Conservation (phyloP, 1,140 invertebrate species). For the Pemphigus obesinymphae region DNA sequence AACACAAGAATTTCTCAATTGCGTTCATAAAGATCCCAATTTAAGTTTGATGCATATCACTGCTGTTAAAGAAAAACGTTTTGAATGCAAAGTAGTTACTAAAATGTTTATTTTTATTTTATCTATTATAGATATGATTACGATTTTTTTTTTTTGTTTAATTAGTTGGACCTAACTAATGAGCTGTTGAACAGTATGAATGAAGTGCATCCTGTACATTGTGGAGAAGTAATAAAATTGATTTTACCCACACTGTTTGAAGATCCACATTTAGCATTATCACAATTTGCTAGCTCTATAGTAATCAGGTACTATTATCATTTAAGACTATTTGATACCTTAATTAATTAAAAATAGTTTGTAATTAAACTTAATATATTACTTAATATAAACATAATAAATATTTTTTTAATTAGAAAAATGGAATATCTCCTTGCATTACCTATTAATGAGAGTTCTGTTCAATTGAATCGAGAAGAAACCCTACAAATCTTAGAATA, state of each 20-base stretch:
- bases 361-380: background rate
- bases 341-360: background rate
- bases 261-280: slow-evolving; percentile 58
- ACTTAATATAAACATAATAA: background rate
- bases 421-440: slow-evolving; percentile 60
- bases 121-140: background rate
- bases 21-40: slow-evolving; percentile 15
- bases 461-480: slow-evolving; percentile 23
- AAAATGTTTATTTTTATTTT: slow-evolving; percentile 7
- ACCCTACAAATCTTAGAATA: slow-evolving; percentile 16
- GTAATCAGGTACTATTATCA: slow-evolving; percentile 48
- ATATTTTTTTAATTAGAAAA: slow-evolving; percentile 42
- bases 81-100: slow-evolving; percentile 1
- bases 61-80: slow-evolving; percentile 29
- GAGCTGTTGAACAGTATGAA: slow-evolving; percentile 28
- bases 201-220: slow-evolving; percentile 27
- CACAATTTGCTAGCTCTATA: slow-evolving; percentile 59
- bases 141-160: background rate
- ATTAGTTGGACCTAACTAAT: slow-evolving; percentile 18
- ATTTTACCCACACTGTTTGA: slow-evolving; percentile 56
- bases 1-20: slow-evolving; percentile 15
- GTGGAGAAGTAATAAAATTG: slow-evolving; percentile 34
- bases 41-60: slow-evolving; percentile 27
- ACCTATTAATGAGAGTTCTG: slow-evolving; percentile 3
- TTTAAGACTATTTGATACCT: background rate